Evolutionary conservation across 2,797 vertebrate species (phyloP).

Genomic region (Hipposideros larvatus): DNA sequence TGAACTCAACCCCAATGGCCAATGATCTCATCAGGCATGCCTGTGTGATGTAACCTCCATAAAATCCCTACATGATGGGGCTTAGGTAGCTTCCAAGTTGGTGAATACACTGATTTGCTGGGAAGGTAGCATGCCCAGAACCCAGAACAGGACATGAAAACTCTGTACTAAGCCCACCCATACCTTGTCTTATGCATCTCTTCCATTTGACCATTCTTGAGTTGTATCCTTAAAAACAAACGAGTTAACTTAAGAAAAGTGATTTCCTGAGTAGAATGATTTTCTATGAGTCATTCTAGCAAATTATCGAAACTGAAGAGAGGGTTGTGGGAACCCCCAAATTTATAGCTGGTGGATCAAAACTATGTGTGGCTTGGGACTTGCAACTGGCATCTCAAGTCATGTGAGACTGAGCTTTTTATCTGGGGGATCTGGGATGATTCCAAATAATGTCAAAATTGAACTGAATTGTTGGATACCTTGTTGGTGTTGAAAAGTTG

Average conservation of each 20-base stretch:
- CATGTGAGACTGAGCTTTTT: not conserved
- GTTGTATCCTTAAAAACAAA: not conserved
- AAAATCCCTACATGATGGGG: not conserved
- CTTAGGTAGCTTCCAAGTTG: not conserved
- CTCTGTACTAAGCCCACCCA: no score
- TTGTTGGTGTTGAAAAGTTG: not conserved
- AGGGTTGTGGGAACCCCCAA: not conserved
- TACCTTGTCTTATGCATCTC: accelerated
- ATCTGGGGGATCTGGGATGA: not conserved
- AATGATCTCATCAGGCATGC: not conserved
- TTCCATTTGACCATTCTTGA: not conserved
- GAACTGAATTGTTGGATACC: not conserved
- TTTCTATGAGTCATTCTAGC: not conserved
- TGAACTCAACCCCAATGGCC: not conserved
- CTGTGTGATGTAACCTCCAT: not conserved
- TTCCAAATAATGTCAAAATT: not conserved
- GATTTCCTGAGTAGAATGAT: not conserved
- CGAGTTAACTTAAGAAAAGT: not conserved
- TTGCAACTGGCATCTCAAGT: not conserved
- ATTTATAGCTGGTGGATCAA: not conserved
- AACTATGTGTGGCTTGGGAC: not conserved
- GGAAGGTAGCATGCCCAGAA: not conserved
- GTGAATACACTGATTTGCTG: not conserved
- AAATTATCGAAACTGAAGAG: not conserved
- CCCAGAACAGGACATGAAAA: not conserved